A percentile compares a stretch with the other conserved stretches of the same genome.
phyloP scores from a whole-genome alignment of 2,797 vertebrate species.

The Cyclopterus lumpus region DNA sequence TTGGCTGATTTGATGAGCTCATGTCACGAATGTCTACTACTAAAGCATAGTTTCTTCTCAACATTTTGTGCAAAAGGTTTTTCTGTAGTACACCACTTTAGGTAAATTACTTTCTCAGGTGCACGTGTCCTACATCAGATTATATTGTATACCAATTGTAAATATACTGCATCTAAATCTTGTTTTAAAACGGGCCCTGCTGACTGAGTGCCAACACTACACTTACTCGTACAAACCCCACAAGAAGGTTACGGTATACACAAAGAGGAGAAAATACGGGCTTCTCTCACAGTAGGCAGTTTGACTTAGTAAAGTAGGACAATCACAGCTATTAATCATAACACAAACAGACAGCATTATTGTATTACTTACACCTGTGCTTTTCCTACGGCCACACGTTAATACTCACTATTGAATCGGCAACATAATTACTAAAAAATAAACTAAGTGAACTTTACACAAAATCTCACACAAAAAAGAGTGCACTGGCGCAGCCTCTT shows the following conservation, averaged over 20 bases:
- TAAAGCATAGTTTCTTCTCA: neutral
- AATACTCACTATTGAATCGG: neutral
- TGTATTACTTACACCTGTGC: neutral
- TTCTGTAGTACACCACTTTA: neutral
- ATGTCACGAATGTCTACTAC: too few species aligned
- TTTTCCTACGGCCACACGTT: neutral
- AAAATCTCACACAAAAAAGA: neutral
- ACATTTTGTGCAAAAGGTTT: neutral
- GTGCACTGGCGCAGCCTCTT: slow-evolving; percentile 30
- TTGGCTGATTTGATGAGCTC: neutral
- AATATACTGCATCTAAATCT: neutral
- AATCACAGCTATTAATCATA: neutral
- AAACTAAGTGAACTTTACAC: neutral
- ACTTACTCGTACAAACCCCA: neutral
- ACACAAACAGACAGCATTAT: neutral
- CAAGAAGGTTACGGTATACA: neutral
- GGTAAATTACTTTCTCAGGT: neutral
- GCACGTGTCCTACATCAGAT: neutral
- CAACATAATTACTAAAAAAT: too few species aligned
- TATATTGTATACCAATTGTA: neutral
- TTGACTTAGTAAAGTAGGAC: neutral
- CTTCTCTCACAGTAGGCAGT: neutral
- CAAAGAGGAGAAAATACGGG: neutral
- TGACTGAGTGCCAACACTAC: too few species aligned
- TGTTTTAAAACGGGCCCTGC: too few species aligned